Percentiles rank a stretch among this genome's conserved stretches.
These are phyloP conservation scores for Penaeus indicus DNA, from an alignment of 1,140 invertebrate species.

Conservation along the genomic window DNA sequence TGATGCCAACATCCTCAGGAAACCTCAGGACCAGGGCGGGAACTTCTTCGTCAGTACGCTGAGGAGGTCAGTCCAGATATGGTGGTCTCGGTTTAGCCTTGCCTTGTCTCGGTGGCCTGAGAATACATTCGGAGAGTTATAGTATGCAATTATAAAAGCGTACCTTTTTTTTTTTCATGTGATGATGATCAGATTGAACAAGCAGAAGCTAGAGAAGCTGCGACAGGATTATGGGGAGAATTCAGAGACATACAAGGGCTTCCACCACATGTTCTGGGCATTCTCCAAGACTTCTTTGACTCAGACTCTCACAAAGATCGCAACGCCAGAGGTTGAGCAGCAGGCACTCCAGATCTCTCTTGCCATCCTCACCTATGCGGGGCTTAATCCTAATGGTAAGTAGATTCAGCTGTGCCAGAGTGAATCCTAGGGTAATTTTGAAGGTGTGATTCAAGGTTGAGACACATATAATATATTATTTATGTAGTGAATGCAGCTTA, in stretches of 20 bases:
- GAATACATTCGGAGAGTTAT: no score
- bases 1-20: conserved; percentile 84
- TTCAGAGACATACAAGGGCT: conserved; percentile 90
- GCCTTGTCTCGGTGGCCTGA: no score
- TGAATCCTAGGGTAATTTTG: not conserved
- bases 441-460: no score
- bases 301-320: conserved; percentile 85
- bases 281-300: conserved; percentile 85
- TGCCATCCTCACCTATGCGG: conserved; percentile 82
- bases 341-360: conserved; percentile 80
- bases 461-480: no score
- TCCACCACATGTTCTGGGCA: conserved; percentile 89
- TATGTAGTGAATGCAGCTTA: not conserved
- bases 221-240: conserved; percentile 83
- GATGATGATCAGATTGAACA: conserved; percentile 78
- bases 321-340: conserved; percentile 87
- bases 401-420: not conserved
- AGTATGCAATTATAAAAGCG: no score
- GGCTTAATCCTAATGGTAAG: conserved; percentile 76
- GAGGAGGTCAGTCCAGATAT: conserved; percentile 73
- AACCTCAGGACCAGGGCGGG: conserved; percentile 82
- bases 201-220: conserved; percentile 88
- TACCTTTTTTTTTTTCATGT: not conserved
- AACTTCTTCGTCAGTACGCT: conserved; percentile 90
- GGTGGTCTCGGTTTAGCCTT: not conserved